Base-by-base conservation (phyloP, 2,797 vertebrate species). In the Schizopygopsis pylzovi region DNA sequence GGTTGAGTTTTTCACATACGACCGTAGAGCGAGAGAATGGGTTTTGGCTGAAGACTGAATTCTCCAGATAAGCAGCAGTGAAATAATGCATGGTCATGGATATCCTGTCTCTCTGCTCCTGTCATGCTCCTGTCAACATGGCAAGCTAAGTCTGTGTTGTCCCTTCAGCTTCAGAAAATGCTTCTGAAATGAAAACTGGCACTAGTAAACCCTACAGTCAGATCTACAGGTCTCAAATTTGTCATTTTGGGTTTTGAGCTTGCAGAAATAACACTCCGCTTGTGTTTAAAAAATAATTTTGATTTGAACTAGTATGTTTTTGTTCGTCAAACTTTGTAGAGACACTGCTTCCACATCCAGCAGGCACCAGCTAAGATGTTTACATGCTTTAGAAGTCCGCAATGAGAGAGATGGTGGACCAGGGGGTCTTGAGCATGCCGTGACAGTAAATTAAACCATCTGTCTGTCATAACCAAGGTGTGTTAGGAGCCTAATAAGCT, bases 401-500 rank as follows among this genome's bases (percentile, higher is more conserved):
- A 2, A 16, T 18, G 61, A 77, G 28, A 2, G 20, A 71, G 52
- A 47, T 8, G 1, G 37, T 67, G 72, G 65, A 59, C 43, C 67
- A 39, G 67, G 84, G 43, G 43, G 78, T 65, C 28, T 76, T 13
- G 33, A 61, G 78, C 67, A 22, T 80, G 84, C 52, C 28, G 68
- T 52, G 67, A 63, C 65, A 70, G 76, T 73, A 85, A 80, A 85
- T 85, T 52, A 85, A 85, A 81, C 84, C 84, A 85, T 85, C 84
- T 85, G 84, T 85, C 45, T 63, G 41, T 85, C 43, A 85, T 72
- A 81, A 39, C 25, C 28, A 73, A 33, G n/a, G 25, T 71, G 41
- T 37, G 67, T 37, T 61, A 28, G 61, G 9, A 56, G 65, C 20
- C 49, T 85, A 72, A 81, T 80, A 63, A 85, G 56, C 41, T 52